A percentile compares a stretch with the other conserved stretches of the same genome.
Conservation (phyloP, 2,113 vertebrate genomes). For the Bos javanicus region DNA sequence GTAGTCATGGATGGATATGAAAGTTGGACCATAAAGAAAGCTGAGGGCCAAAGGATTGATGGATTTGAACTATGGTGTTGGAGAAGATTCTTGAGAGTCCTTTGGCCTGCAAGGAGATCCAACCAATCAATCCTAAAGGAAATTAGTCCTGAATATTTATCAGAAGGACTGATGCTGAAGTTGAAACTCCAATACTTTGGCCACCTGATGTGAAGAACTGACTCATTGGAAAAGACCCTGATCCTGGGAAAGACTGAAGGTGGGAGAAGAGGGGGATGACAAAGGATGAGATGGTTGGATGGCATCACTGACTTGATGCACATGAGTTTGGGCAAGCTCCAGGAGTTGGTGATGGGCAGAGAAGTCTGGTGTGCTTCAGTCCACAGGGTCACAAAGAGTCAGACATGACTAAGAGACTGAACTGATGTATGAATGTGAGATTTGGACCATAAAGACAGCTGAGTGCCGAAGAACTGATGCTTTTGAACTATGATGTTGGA, state of each 20-base stretch:
- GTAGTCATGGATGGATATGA: background rate
- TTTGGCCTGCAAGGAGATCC: background rate
- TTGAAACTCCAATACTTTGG: background rate
- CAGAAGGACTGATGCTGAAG: background rate
- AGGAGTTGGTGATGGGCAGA: background rate
- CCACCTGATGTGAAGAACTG: background rate
- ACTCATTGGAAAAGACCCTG: background rate
- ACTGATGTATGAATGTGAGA: background rate
- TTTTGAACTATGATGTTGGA: background rate
- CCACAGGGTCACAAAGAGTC: fast-evolving
- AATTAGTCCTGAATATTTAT: background rate
- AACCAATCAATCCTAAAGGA: background rate
- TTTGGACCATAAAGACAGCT: background rate
- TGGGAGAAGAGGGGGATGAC: fast-evolving
- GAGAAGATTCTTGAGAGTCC: background rate
- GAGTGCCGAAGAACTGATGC: background rate
- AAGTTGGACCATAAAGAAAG: background rate
- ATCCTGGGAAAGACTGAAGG: background rate
- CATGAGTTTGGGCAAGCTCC: background rate
- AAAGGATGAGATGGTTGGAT: background rate
- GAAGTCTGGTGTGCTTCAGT: background rate
- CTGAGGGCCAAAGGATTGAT: background rate
- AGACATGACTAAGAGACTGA: background rate
- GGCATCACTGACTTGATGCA: background rate
- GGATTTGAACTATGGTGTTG: background rate